Conservation (phyloP, 2,888 invertebrate genomes). For the Tipula confusa region DNA sequence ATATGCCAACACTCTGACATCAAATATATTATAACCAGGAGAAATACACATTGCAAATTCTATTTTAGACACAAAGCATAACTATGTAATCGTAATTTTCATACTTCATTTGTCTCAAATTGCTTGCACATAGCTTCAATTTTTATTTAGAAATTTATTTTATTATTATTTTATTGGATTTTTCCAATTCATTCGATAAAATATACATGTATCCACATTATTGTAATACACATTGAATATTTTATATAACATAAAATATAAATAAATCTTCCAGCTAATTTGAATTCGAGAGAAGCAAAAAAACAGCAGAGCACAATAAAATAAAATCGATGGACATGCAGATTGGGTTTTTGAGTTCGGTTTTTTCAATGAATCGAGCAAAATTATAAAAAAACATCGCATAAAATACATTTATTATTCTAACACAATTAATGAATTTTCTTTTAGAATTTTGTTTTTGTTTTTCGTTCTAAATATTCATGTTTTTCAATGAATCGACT, state of each 20-base stretch:
- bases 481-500: neutral
- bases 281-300: neutral
- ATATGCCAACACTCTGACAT: too few species aligned
- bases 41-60: neutral
- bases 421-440: neutral
- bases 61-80: neutral
- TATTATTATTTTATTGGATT: neutral
- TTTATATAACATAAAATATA: neutral
- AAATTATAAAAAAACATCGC: too few species aligned
- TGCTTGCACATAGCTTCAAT: neutral
- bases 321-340: neutral
- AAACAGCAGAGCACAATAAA: neutral
- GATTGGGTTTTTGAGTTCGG: neutral
- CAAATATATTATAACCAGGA: too few species aligned
- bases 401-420: too few species aligned
- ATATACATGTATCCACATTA: neutral
- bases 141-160: neutral
- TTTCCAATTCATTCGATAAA: neutral
- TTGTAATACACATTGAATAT: neutral
- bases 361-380: too few species aligned
- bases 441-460: neutral
- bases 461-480: neutral
- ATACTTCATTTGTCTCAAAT: neutral
- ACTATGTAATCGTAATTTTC: neutral
- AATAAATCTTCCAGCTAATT: neutral